Base-by-base conservation (phyloP, 1,140 invertebrate genomes). In the Pemphigus obesinymphae region DNA sequence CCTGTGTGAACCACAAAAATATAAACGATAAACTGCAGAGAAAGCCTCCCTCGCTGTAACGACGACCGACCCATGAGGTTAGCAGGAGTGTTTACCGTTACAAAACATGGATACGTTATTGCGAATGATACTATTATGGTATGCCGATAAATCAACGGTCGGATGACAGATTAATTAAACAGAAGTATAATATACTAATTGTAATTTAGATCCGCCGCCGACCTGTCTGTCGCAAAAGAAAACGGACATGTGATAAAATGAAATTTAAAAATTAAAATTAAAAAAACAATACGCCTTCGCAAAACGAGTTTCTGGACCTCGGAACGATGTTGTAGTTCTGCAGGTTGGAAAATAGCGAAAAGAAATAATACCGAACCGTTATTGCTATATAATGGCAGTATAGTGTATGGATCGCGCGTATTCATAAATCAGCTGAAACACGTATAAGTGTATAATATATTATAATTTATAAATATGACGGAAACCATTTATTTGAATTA, bases 121-220 rank as follows among this genome's bases (percentile, higher is more conserved):
- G 34, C 50, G 15, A 15, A 78, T 73, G 6, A 45, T 50, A 50
- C 53, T 75, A 50, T 75, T 66, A 50, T 75, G 53, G 50, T 10
- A 20, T 8, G 31, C 55, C 55, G 3, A 80, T 80, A 80, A 80
- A 80, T 80, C 76, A 80, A 40, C 40, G 17, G 34, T 11, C 23
- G 37, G 55, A 80, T 80, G 55, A 80, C 76, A 80, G 75, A 58
- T 55, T 31, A 78, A 58, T 78, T 58, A 78, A 78, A 40, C 53
- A 58, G 50, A 58, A 78, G 34, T 63, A 80, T n/a, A n/a, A n/a
- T n/a, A 45, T 40, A 78, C 34, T 63, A 80, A 80, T 80, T 80
- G 76, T 61, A 58, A 80, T 61, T 80, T 58, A 61, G 53, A 58
- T 40, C 50, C 53, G 50, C 53, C n/a, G 73, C 73, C 48, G 70